These are phyloP conservation scores for Empis stercorea DNA, from an alignment of 2,888 invertebrate genomes.

Conservation along the genomic window DNA sequence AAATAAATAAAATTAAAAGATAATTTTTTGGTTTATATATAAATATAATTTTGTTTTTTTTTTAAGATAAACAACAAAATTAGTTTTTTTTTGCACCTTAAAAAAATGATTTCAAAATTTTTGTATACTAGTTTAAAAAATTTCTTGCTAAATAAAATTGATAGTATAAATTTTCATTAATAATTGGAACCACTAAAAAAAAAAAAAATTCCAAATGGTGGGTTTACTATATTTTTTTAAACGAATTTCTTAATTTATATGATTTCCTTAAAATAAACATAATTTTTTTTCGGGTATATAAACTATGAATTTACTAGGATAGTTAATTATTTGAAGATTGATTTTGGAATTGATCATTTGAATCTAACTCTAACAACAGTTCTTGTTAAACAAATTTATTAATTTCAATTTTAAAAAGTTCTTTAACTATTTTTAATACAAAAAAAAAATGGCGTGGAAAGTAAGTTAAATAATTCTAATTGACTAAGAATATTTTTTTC, in stretches of 20 bases:
- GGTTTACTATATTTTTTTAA: too few relatives aligned
- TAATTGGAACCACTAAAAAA: background rate
- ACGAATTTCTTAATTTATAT: too few relatives aligned
- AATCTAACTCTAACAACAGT: background rate
- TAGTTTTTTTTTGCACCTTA: too few relatives aligned
- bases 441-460: background rate
- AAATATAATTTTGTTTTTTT: too few relatives aligned
- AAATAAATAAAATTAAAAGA: too few relatives aligned
- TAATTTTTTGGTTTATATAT: too few relatives aligned
- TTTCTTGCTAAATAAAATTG: background rate
- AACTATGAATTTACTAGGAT: background rate
- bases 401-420: background rate
- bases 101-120: too few relatives aligned
- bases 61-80: too few relatives aligned
- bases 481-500: too few relatives aligned
- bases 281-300: background rate
- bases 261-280: background rate
- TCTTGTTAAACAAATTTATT: background rate
- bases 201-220: background rate
- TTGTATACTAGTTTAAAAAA: background rate
- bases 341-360: background rate
- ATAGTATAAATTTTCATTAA: background rate
- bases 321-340: constrained; percentile 4
- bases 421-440: background rate
- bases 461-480: too few relatives aligned